These are phyloP conservation scores for Trinectes maculatus DNA, from an alignment of 2,113 vertebrate genomes.

Conservation along the genomic window DNA sequence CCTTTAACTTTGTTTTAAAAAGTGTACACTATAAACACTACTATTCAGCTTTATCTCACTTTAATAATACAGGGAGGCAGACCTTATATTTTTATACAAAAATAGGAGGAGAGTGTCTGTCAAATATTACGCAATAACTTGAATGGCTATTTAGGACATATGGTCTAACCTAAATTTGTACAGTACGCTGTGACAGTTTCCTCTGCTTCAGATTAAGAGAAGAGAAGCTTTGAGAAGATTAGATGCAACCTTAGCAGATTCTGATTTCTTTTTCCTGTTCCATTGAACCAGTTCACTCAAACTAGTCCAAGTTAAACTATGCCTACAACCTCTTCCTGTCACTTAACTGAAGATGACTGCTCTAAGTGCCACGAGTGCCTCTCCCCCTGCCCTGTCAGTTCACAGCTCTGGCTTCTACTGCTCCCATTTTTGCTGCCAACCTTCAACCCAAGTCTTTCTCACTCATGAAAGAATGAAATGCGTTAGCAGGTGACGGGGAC, in stretches of 20 bases:
- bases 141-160: neutral
- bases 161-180: neutral
- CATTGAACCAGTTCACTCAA: constrained; percentile 11
- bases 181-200: neutral
- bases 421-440: constrained; percentile 28
- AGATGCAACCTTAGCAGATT: too few species aligned
- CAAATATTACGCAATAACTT: neutral
- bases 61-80: neutral
- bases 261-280: constrained; percentile 12
- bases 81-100: neutral
- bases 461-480: constrained; percentile 21
- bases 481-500: constrained; percentile 47
- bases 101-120: neutral
- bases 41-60: neutral
- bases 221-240: too few species aligned
- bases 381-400: constrained; percentile 2
- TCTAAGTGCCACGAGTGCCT: constrained; percentile 2
- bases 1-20: neutral
- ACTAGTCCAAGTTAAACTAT: neutral
- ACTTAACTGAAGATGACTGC: constrained; percentile 4
- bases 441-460: constrained; percentile 26
- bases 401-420: constrained; percentile 25
- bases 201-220: too few species aligned
- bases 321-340: neutral
- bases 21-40: neutral